These are phyloP conservation scores for Holacanthella duospinosa DNA, from an alignment of 2,888 invertebrate species.

Conservation along the genomic window DNA sequence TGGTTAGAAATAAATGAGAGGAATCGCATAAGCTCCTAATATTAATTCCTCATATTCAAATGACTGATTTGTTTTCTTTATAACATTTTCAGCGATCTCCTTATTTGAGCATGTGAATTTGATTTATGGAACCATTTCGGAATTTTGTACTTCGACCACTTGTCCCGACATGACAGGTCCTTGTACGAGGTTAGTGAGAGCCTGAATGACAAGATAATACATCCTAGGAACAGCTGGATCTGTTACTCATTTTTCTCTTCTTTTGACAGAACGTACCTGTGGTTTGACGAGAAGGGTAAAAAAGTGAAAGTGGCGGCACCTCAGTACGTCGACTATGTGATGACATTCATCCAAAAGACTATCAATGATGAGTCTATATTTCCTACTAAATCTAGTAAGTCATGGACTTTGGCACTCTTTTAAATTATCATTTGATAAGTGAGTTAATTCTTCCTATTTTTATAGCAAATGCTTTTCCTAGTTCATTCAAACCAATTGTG, in stretches of 20 bases:
- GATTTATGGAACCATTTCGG: constrained; percentile 95
- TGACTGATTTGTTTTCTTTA: neutral
- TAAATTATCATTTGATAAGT: constrained; percentile 1
- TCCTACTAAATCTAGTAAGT: constrained; percentile 94
- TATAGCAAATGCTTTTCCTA: constrained; percentile 83
- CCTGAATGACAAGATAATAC: neutral
- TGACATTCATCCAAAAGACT: constrained; percentile 95
- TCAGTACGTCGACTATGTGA: constrained; percentile 97
- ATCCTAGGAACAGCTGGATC: too few relatives aligned
- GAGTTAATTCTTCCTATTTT: neutral
- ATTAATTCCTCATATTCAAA: constrained; percentile 3
- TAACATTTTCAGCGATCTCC: constrained; percentile 60
- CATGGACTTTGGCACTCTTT: too few relatives aligned
- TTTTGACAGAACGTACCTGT: constrained; percentile 74
- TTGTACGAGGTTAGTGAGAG: constrained; percentile 67
- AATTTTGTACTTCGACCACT: constrained; percentile 91
- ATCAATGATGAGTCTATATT: constrained; percentile 93
- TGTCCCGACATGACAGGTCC: constrained; percentile 97
- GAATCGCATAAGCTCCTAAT: neutral
- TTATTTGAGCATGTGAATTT: constrained; percentile 98
- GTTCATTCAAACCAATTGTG: constrained; percentile 84
- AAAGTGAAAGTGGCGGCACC: constrained; percentile 93
- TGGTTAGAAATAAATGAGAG: neutral
- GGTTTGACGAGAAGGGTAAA: constrained; percentile 98
- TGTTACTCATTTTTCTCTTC: neutral